Evolutionary conservation across 2,113 vertebrate genomes (phyloP).

Genomic region (Penelope pileata): DNA sequence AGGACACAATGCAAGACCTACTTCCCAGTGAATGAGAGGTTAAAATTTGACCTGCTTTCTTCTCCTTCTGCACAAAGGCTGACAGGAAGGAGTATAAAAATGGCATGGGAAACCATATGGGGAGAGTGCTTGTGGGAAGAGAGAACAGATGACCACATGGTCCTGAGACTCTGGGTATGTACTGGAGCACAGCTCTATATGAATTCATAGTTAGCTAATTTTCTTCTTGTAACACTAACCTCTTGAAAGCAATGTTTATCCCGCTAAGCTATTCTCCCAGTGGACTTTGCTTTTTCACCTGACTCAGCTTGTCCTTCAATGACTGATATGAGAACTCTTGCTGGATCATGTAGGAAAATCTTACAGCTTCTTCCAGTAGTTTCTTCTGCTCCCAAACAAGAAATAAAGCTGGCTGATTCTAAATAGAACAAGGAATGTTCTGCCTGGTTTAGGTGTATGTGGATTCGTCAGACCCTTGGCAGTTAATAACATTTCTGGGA

Average conservation of each 20-base stretch:
- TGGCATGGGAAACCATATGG: constrained; percentile 37
- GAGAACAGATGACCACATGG: not conserved
- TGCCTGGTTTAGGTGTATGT: not conserved
- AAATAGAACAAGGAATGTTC: not conserved
- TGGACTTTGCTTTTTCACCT: not conserved
- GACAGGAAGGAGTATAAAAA: not conserved
- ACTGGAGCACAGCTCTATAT: not conserved
- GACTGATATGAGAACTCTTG: not conserved
- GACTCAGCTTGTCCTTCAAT: not conserved
- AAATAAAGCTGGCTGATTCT: not conserved
- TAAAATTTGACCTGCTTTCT: not conserved
- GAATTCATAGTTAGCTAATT: not conserved
- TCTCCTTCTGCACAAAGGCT: not conserved
- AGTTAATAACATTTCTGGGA: constrained; percentile 1
- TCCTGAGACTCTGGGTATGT: constrained; percentile 10
- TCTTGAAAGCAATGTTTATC: not conserved
- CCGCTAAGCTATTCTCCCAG: not conserved
- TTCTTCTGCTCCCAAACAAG: not conserved
- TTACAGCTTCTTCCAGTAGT: not conserved
- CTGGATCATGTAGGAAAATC: not conserved
- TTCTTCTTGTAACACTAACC: not conserved
- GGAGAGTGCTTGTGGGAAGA: constrained; percentile 21
- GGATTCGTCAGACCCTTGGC: not conserved
- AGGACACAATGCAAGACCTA: not conserved
- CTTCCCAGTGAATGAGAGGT: not conserved